Evolutionary conservation across 1,140 invertebrate species (phyloP).

Genomic region (Cydia amplana): DNA sequence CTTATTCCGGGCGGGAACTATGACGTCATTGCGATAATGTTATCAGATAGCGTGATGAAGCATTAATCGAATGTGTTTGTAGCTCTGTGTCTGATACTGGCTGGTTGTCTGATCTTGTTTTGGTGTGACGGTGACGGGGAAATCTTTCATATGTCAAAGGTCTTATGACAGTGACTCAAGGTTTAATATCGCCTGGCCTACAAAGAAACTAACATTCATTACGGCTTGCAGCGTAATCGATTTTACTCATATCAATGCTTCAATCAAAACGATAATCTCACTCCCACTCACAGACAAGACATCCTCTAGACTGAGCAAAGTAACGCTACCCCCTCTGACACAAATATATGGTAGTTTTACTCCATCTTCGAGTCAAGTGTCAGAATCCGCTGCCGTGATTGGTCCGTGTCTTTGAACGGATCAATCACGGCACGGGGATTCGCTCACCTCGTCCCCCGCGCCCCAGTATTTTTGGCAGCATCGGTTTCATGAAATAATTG

Average conservation of each 20-base stretch:
- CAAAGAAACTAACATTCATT: not conserved
- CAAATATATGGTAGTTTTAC: too few species aligned
- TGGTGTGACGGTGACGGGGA: not conserved
- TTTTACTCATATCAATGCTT: not conserved
- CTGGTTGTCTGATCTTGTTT: conserved; percentile 49
- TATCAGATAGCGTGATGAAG: conserved; percentile 66
- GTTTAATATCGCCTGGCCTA: not conserved
- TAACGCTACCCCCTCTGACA: too few species aligned
- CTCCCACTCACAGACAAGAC: too few species aligned
- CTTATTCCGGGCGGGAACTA: conserved; percentile 31
- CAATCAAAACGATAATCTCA: not conserved
- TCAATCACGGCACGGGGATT: too few species aligned
- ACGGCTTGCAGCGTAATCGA: not conserved
- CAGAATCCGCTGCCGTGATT: too few species aligned
- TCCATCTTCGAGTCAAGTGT: too few species aligned
- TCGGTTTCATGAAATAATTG: too few species aligned
- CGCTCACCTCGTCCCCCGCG: too few species aligned
- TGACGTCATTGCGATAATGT: conserved; percentile 62
- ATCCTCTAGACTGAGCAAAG: too few species aligned
- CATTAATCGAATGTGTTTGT: conserved; percentile 64
- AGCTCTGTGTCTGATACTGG: conserved; percentile 16
- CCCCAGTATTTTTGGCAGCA: too few species aligned
- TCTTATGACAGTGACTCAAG: too few species aligned
- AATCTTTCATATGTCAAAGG: not conserved
- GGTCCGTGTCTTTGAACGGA: too few species aligned